Base-by-base conservation (phyloP, 2,113 vertebrate species). In the Coryphaenoides rupestris region DNA sequence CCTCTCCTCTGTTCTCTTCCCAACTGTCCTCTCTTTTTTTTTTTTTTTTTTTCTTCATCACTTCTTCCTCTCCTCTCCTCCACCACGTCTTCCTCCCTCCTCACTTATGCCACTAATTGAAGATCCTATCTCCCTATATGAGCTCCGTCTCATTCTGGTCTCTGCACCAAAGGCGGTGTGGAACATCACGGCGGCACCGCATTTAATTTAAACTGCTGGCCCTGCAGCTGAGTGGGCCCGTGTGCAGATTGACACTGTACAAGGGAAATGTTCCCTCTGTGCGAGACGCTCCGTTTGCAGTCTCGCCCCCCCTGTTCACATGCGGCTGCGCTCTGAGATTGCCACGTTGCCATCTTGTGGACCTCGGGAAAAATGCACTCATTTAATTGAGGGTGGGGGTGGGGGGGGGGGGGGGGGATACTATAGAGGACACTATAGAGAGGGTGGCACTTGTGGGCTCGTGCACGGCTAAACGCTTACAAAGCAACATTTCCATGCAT, bases 321-420 rank as follows among this genome's bases (percentile, higher is more conserved):
- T 60, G 65, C 59, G 21, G 19, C 74, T 64, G 73, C 62, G 56
- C 57, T n/a, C n/a, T 65, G 59, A 80, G 85, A 75, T 79, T 68
- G 76, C 83, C 71, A 71, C 60, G 76, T 79, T 81, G 84, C 91
- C 91, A 90, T 86, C 90, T 89, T 89, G 86, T 91, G 91, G 88
- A 75, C 70, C 68, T 24, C 4, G 40, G 59, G 62, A 75, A 78
- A 74, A 82, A 68, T 84, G 75, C 52, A 54, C n/a, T 21, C 52
- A 12, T 19, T 54, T 19, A 54, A 54, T 54, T 19, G 19, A 19
- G 52, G n/a, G n/a, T n/a, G n/a, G n/a, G n/a, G n/a, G n/a, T n/a
- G n/a, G n/a, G n/a, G n/a, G n/a, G n/a, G n/a, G n/a, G n/a, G n/a
- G n/a, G n/a, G n/a, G 33, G 33, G 33, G 33, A 40, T 40, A 40